These are phyloP conservation scores for Hippocampus kuda DNA, from an alignment of 2,797 vertebrate species.

Conservation along the genomic window DNA sequence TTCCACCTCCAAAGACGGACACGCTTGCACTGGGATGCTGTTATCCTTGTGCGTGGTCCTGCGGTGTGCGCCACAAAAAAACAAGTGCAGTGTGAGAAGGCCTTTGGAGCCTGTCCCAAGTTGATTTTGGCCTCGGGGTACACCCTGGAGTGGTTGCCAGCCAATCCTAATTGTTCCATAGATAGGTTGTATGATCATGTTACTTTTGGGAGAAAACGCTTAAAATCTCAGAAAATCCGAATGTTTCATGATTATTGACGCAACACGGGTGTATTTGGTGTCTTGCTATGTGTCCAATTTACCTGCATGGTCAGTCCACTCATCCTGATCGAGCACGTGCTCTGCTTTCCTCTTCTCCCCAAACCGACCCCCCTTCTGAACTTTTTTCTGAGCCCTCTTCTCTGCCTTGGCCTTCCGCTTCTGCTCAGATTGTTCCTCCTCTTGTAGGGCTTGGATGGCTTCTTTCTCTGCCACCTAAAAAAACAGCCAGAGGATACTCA, in stretches of 20 bases:
- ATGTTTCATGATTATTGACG: neutral
- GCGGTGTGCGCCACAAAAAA: too few species aligned
- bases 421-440: conserved; percentile 76
- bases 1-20: too few species aligned
- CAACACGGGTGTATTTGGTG: neutral
- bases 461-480: conserved; percentile 80
- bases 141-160: too few species aligned
- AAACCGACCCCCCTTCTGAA: conserved; percentile 56
- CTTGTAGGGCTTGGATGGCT: conserved; percentile 72
- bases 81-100: too few species aligned
- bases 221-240: neutral
- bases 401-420: conserved; percentile 72
- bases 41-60: too few species aligned
- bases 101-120: too few species aligned
- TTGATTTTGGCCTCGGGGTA: neutral
- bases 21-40: too few species aligned
- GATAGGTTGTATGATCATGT: neutral
- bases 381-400: conserved; percentile 80
- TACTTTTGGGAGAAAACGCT: neutral
- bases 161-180: neutral
- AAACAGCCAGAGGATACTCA: conserved; percentile 8
- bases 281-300: conserved; percentile 1
- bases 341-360: conserved; percentile 77
- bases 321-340: conserved; percentile 45
- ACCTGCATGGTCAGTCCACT: conserved; percentile 62